Conservation (phyloP, 2,797 vertebrate species). For the Lepus townsendii region DNA sequence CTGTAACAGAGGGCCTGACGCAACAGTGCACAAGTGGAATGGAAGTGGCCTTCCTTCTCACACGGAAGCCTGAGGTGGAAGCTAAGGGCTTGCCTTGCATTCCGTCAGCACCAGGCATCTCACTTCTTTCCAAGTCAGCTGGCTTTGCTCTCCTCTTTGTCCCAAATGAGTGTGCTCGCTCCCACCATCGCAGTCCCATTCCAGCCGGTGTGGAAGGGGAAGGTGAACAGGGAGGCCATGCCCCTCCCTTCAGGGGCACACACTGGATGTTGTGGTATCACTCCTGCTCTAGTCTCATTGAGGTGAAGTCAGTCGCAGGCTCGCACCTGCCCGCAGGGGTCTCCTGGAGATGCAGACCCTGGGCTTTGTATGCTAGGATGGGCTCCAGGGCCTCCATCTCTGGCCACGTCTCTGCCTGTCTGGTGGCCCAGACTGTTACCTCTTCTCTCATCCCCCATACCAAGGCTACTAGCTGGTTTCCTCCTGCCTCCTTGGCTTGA, state of each 20-base stretch:
- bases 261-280: background rate
- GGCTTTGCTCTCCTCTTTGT: background rate
- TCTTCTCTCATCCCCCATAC: background rate
- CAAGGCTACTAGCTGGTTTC: background rate
- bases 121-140: rapidly evolving
- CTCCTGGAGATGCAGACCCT: background rate
- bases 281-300: background rate
- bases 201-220: background rate
- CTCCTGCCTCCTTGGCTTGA: background rate
- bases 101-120: rapidly evolving
- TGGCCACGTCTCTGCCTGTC: background rate
- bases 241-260: background rate
- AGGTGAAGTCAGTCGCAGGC: background rate
- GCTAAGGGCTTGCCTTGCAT: background rate
- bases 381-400: background rate
- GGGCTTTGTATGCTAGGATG: background rate
- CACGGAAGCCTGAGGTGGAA: background rate
- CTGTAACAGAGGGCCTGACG: background rate
- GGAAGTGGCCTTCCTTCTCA: background rate
- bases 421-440: background rate
- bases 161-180: background rate
- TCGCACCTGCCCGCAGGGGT: background rate
- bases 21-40: background rate
- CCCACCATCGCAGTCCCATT: background rate
- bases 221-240: background rate